Base-by-base conservation (phyloP, 2,113 vertebrate genomes). In the Anas platyrhynchos region DNA sequence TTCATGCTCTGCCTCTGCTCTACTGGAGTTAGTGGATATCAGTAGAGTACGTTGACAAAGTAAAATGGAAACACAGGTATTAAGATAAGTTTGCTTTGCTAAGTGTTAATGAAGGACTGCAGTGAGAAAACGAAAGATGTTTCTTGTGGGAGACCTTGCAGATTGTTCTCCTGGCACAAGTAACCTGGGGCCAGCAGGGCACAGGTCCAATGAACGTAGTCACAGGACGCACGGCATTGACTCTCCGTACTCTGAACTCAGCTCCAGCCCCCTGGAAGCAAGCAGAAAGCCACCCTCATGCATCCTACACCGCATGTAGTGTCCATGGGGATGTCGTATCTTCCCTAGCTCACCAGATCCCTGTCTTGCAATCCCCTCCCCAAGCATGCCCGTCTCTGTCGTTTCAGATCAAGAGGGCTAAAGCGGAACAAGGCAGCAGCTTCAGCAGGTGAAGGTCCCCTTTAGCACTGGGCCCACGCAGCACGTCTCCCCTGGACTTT, bases 101-200 rank as follows among this genome's bases (percentile, higher is more conserved):
- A 26, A 18, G n/a, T 31, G 27, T 48, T 0, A 2, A 2, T 21
- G 91, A 96, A 97, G 89, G 95, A 46, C 67, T 67, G 12, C 29
- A 13, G 81, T 96, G 96, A 86, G 94, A 96, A 96, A 93, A 69
- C 18, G 13, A 88, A 96, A 96, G 56, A 52, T 96, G 95, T 88
- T 81, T 79, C 59, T 38, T 86, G 56, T 97, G 95, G 91, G 97
- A 97, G 83, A 62, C 41, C 27, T 69, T 41, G 36, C 96, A 95
- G 94, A 18, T 16, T 95, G 65, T 84, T 67, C 38, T 59, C 29
- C 69, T 79, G 71, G 92, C 66, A 78, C 81, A 90, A 50, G 23
- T 55, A 56, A 0, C 12, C 0, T 0, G 5, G 44, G 29, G 14
- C 21, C 23, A 31, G 38, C 13, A 31, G 22, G 27, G 65, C 62